These are phyloP conservation scores for Halcyon leucocephala DNA, from an alignment of 2,797 vertebrate species.

Conservation along the genomic window DNA sequence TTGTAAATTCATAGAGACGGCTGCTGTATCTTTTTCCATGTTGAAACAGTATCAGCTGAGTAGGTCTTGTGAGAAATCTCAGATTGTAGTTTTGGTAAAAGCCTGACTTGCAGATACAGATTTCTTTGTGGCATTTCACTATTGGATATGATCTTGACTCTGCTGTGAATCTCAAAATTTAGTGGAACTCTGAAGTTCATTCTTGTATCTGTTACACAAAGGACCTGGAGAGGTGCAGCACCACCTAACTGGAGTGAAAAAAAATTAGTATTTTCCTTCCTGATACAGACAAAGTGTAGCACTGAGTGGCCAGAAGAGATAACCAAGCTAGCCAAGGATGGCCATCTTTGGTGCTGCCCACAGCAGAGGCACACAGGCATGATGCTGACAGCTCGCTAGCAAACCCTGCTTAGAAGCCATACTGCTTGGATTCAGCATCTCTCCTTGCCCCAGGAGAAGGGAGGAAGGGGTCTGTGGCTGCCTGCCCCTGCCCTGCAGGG, in stretches of 20 bases:
- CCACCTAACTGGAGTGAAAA: not conserved
- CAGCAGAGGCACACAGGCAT: not conserved
- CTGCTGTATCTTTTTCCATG: not conserved
- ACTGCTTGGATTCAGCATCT: not conserved
- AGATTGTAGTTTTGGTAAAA: not conserved
- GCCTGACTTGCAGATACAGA: not conserved
- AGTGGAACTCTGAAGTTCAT: not conserved
- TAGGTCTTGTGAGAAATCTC: slow-evolving; percentile 26
- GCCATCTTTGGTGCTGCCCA: not conserved
- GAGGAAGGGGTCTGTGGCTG: rapidly evolving
- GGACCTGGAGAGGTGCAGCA: not conserved
- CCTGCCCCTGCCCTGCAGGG: not conserved
- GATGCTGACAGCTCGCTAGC: rapidly evolving
- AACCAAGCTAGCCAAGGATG: not conserved
- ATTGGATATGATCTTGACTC: not conserved
- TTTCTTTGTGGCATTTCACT: not conserved
- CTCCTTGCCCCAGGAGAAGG: not conserved
- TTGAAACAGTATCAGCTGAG: slow-evolving; percentile 22
- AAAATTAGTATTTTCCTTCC: not conserved
- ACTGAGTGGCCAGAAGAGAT: not conserved
- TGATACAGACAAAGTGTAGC: not conserved
- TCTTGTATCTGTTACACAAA: not conserved
- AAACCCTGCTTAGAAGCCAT: not conserved
- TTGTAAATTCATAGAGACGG: not conserved
- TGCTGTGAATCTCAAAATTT: not conserved